Evolutionary conservation across 2,113 vertebrate species (phyloP), one percentile per base, ranked within the genome.

Genomic region (Litocranius walleri): DNA sequence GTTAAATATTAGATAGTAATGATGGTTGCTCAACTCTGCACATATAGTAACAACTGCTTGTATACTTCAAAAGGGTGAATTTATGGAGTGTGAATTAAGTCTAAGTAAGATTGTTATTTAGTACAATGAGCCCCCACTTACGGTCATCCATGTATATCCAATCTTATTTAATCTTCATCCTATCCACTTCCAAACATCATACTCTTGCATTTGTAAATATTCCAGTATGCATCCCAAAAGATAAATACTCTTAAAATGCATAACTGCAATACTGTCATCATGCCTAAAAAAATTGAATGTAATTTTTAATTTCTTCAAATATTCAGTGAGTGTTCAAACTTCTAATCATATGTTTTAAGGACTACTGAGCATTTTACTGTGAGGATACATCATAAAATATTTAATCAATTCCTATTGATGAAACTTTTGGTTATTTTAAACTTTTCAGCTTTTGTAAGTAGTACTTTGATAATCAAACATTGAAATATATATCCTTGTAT

Each of bases 181-280:
- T 23, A 25, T 36, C n/a, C 19, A 15, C 12, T 25, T 45, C 5
- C 6, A 97, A 85, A n/a, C 40, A 57, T 59, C 13, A 3, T 91
- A 80, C 71, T 6, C 82, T 82, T 97, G 80, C 29, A 94, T 59
- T 97, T 90, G 30, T 94, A 88, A 59, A 82, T 57, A 98, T 85
- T 92, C 94, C 52, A 90, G 25, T 88, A 59, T 81, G 56, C 29
- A 86, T 77, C 84, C 48, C 77, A 78, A 83, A 88, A 67, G 78
- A 45, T 81, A 80, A 84, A 62, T 45, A 50, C 25, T 71, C 43
- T 90, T 29, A 91, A 96, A 91, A 82, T 88, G 61, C 9, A 27
- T 88, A 67, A 48, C 27, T n/a, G 54, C 17, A 92, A 64, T 71
- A 33, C 10, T 54, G n/a, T 78, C 74, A 80, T 71, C 57, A 81